Conservation (phyloP, 2,888 invertebrate species). For the Boloria selene region DNA sequence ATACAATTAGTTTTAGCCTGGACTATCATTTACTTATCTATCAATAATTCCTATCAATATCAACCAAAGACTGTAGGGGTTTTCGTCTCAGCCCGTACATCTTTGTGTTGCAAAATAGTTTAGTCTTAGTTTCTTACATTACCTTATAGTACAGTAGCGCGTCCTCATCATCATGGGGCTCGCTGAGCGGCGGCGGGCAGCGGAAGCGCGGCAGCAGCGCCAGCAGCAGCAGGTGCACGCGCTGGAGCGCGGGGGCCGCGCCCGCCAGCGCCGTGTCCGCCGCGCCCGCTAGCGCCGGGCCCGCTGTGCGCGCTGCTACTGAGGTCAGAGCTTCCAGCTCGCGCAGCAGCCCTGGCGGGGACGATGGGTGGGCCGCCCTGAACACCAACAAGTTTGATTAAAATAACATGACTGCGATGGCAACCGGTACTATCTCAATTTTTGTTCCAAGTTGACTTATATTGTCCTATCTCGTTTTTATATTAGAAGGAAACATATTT, state of each 20-base stretch:
- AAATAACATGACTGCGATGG: too few relatives aligned
- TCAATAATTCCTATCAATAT: too few relatives aligned
- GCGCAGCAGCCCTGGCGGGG: conserved; percentile 85
- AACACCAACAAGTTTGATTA: background rate
- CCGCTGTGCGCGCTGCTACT: conserved; percentile 87
- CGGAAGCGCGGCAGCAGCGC: conserved; percentile 87
- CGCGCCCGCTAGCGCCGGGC: conserved; percentile 68
- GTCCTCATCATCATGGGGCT: conserved; percentile 45
- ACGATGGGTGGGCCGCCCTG: conserved; percentile 80
- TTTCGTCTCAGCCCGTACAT: too few relatives aligned
- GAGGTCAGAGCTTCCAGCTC: conserved; percentile 91
- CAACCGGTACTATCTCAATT: too few relatives aligned
- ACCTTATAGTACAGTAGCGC: conserved; percentile 60
- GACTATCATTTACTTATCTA: too few relatives aligned
- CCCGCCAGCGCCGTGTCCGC: conserved; percentile 66
- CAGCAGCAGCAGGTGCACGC: conserved; percentile 89
- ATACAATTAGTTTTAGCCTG: too few relatives aligned
- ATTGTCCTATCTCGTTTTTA: too few relatives aligned
- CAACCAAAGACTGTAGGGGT: too few relatives aligned
- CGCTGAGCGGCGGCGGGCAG: conserved; percentile 47
- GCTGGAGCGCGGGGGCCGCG: conserved; percentile 82
- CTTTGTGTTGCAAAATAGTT: too few relatives aligned
- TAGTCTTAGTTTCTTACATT: too few relatives aligned
- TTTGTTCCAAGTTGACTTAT: too few relatives aligned
- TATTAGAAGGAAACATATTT: too few relatives aligned